Evolutionary conservation across 2,888 invertebrate genomes (phyloP).

Genomic region (Hyposoter didymator): DNA sequence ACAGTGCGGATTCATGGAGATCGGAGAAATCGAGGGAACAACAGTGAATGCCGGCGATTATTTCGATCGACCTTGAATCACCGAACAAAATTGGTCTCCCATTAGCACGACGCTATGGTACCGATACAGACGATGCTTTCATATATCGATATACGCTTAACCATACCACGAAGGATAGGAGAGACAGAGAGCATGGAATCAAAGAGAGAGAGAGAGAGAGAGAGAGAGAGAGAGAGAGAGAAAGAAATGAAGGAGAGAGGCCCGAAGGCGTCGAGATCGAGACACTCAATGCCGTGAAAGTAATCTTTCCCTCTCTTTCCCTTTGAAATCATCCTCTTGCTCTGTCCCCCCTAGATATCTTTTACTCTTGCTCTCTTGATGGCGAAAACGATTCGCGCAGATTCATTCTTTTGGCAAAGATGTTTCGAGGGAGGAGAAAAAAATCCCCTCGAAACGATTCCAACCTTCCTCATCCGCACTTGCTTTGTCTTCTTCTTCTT

Average conservation of each 20-base stretch:
- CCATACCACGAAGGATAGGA: slow-evolving; percentile 17
- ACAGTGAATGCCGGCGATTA: slow-evolving; percentile 63
- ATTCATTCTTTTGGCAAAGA: slow-evolving; percentile 62
- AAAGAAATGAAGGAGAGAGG: slow-evolving; percentile 32
- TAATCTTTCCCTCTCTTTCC: slow-evolving; percentile 34
- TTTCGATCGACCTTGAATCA: slow-evolving; percentile 73
- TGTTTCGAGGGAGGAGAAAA: slow-evolving; percentile 22
- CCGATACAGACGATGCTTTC: slow-evolving; percentile 31
- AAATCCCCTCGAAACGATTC: slow-evolving; percentile 54
- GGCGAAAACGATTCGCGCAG: slow-evolving; percentile 65
- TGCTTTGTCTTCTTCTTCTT: slow-evolving; percentile 25
- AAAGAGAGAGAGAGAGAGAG: slow-evolving; percentile 29
- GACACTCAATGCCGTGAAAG: slow-evolving; percentile 63
- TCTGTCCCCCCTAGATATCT: slow-evolving; percentile 49
- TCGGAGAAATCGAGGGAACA: slow-evolving; percentile 52
- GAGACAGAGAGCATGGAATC: slow-evolving; percentile 27
- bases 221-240: slow-evolving; percentile 18
- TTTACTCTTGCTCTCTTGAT: slow-evolving; percentile 51
- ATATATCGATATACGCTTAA: slow-evolving; percentile 15
- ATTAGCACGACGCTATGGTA: slow-evolving; percentile 71
- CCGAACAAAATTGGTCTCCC: slow-evolving; percentile 73
- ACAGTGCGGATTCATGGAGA: slow-evolving; percentile 55
- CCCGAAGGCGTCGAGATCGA: slow-evolving; percentile 63
- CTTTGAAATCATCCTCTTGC: slow-evolving; percentile 32
- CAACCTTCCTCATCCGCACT: slow-evolving; percentile 51